Percentiles rank a stretch among this genome's conserved stretches.
These are phyloP conservation scores for Pyrocephalus nanus DNA, from an alignment of 2,797 vertebrate genomes.

Conservation along the genomic window DNA sequence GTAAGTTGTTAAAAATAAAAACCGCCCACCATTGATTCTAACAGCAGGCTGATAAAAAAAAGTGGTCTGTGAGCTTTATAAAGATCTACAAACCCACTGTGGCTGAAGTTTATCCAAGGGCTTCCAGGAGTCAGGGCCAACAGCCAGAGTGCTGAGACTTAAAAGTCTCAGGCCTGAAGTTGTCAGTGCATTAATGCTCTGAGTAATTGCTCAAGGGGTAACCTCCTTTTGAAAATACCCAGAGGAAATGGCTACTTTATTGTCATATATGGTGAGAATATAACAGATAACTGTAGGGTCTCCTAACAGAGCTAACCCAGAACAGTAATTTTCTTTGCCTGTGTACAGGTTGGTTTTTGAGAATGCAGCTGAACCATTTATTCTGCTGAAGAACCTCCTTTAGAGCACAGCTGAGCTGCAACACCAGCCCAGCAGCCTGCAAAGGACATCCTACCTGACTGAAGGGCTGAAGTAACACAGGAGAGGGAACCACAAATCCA, in stretches of 20 bases:
- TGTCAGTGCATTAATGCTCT: not conserved
- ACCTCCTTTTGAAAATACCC: not conserved
- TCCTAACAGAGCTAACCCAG: not conserved
- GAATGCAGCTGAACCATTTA: not conserved
- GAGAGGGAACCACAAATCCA: not conserved
- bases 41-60: not conserved
- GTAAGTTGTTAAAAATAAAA: not conserved
- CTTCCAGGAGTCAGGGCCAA: not conserved
- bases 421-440: not conserved
- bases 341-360: not conserved
- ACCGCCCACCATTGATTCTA: not conserved
- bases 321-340: not conserved
- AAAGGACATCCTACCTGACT: not conserved
- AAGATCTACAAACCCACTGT: not conserved
- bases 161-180: not conserved
- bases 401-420: not conserved
- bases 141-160: not conserved
- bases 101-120: not conserved
- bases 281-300: not conserved
- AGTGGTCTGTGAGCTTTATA: not conserved
- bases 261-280: not conserved
- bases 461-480: fast-evolving
- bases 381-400: not conserved
- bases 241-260: not conserved
- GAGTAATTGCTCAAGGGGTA: not conserved